Percentiles rank a stretch among this genome's conserved stretches.
Evolutionary conservation across 2,113 vertebrate species (phyloP).

Genomic region (Pristiophorus japonicus): DNA sequence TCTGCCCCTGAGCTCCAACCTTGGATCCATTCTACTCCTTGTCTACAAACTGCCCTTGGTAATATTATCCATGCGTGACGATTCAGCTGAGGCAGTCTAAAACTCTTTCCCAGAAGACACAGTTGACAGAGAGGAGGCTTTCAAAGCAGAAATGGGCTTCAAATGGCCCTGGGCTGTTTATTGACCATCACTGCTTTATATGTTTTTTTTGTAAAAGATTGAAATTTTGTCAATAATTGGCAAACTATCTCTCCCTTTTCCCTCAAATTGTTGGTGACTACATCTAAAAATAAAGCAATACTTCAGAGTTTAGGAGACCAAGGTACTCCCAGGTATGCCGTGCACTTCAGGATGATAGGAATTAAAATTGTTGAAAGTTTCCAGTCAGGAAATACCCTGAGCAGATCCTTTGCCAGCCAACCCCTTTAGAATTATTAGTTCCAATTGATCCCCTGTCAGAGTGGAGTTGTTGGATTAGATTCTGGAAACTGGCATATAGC

Average conservation of each 20-base stretch:
- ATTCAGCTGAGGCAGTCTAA: not conserved
- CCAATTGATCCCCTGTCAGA: constrained; percentile 27
- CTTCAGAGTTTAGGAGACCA: too few species aligned
- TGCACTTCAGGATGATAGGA: not conserved
- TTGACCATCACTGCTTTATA: not conserved
- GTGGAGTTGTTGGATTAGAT: not conserved
- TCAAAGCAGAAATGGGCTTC: not conserved
- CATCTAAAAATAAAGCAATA: not conserved
- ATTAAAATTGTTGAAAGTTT: not conserved
- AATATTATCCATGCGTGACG: not conserved
- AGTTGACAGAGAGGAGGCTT: too few species aligned
- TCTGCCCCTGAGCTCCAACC: not conserved
- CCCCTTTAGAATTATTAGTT: not conserved
- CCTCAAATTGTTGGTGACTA: not conserved
- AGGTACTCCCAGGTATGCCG: not conserved
- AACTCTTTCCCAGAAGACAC: not conserved
- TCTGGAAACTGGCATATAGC: not conserved
- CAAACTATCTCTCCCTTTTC: not conserved
- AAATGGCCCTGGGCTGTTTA: not conserved
- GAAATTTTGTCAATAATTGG: not conserved
- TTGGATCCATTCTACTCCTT: not conserved
- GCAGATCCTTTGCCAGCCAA: not conserved
- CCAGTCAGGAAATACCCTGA: not conserved
- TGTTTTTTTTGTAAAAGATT: not conserved
- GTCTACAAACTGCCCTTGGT: not conserved